A percentile compares a stretch with the other conserved stretches of the same genome.
Evolutionary conservation across 2,797 vertebrate species (phyloP).

Genomic region (Gymnothorax reevesii): DNA sequence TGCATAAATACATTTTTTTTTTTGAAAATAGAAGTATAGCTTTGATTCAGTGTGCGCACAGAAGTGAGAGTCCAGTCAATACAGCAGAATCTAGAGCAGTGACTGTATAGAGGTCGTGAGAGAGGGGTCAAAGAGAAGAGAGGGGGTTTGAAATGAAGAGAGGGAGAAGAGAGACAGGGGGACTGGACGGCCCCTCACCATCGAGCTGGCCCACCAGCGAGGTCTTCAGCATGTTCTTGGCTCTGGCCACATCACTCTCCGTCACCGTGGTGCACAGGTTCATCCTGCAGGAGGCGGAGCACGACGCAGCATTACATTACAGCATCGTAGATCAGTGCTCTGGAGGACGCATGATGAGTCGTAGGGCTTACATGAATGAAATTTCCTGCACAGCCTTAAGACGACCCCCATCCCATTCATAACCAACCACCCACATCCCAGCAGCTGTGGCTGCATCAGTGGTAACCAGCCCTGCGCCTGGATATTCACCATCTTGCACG

Average conservation of each 20-base stretch:
- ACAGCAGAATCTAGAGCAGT: neutral
- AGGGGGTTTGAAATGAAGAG: neutral
- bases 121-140: neutral
- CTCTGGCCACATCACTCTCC: constrained; percentile 86
- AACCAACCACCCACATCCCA: neutral
- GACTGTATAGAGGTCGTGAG: neutral
- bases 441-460: too few relatives aligned
- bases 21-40: too few relatives aligned
- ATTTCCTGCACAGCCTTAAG: too few relatives aligned
- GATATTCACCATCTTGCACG: too few relatives aligned
- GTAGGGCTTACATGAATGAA: too few relatives aligned
- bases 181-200: constrained; percentile 65
- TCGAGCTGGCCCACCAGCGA: constrained; percentile 87
- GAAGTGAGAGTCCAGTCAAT: neutral
- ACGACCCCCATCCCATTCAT: too few relatives aligned
- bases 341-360: too few relatives aligned
- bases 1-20: too few relatives aligned
- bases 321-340: too few relatives aligned
- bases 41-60: neutral
- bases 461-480: too few relatives aligned
- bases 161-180: neutral
- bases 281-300: constrained; percentile 78
- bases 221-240: constrained; percentile 84
- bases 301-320: neutral
- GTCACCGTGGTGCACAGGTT: constrained; percentile 90